Base-by-base conservation (phyloP, 2,888 invertebrate species). In the Blastobasis adustella region DNA sequence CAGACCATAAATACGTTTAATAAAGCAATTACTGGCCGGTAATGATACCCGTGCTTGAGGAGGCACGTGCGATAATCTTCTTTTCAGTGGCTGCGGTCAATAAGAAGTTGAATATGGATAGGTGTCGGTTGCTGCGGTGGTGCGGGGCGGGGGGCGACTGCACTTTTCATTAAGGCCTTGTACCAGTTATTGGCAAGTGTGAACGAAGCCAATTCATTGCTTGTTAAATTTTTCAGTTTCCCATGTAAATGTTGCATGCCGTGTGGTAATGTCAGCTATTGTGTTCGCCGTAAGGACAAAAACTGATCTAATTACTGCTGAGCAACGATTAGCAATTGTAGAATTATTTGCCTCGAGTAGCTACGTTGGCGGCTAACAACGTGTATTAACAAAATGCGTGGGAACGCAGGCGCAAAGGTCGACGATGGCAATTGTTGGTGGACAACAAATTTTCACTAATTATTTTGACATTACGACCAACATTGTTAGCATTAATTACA, bases 101-200 rank as follows among this genome's bases (percentile, higher is more conserved):
- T 42, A 47, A 23, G 23, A 41, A 41, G 41, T 47, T 23, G 41
- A 41, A 47, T 9, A 47, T 47, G 38, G 10, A 39, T 36, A 49
- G 43, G 10, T 39, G 49, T 23, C 9, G 38, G 49, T 36, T n/a
- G 45, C 38, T 36, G 10, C 9, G 49, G 37, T 6, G 36, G 23
- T 7, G 51, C 42, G 10, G 42, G 46, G 49, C n/a, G 38, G n/a
- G 44, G 23, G 37, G 9, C 10, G 10, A 23, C 6, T 44, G 49
- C 49, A 54, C 54, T 54, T 54, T 51, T 54, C 38, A 49, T 49
- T 49, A 23, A 51, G 51, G 45, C 54, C 54, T 54, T 54, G 54
- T 49, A 51, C 49, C 41, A 49, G 51, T 49, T 54, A 51, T 44
- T 46, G 50, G 23, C 23, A 23, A 23, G 23, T 23, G 23, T 23